Evolutionary conservation across 2,888 invertebrate species (phyloP).

Genomic region (Amitus sp.): DNA sequence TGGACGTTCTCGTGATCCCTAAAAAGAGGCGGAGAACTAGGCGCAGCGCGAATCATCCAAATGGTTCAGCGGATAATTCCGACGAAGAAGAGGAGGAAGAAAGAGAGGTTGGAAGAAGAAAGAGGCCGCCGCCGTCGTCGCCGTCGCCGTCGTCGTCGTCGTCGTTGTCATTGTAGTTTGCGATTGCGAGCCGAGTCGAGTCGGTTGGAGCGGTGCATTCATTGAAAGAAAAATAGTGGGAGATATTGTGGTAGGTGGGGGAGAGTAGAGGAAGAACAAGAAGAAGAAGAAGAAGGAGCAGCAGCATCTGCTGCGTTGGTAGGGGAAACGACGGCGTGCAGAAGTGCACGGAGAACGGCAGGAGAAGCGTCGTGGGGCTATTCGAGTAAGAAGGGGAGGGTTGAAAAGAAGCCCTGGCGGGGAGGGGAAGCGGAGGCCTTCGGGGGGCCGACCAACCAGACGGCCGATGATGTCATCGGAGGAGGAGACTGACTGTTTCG

Average conservation of each 20-base stretch:
- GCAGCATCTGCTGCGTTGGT: conserved; percentile 41
- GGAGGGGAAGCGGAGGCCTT: conserved; percentile 82
- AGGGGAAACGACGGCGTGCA: conserved; percentile 44
- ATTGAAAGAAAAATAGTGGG: conserved; percentile 40
- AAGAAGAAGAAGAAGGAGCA: conserved; percentile 45
- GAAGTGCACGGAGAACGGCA: conserved; percentile 62
- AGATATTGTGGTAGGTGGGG: conserved; percentile 6
- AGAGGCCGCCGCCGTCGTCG: not conserved
- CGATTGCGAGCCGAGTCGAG: conserved; percentile 33
- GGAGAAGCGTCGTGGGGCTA: conserved; percentile 71
- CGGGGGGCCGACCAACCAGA: conserved; percentile 75
- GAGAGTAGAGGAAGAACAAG: conserved; percentile 31
- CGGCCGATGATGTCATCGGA: conserved; percentile 96
- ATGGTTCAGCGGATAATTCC: conserved; percentile 39
- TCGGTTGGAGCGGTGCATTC: conserved; percentile 33
- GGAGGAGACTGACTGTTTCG: conserved; percentile 94
- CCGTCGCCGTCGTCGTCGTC: conserved; percentile 25
- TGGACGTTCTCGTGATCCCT: conserved; percentile 27
- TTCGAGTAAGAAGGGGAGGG: conserved; percentile 73
- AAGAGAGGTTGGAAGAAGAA: conserved; percentile 31
- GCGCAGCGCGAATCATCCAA: conserved; percentile 30
- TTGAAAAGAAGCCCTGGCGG: conserved; percentile 69
- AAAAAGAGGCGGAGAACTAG: conserved; percentile 38
- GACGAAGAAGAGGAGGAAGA: conserved; percentile 25
- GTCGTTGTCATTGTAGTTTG: conserved; percentile 13